A percentile compares a stretch with the other conserved stretches of the same genome.
Conservation (phyloP, 2,113 vertebrate genomes). For the Chauna torquata region DNA sequence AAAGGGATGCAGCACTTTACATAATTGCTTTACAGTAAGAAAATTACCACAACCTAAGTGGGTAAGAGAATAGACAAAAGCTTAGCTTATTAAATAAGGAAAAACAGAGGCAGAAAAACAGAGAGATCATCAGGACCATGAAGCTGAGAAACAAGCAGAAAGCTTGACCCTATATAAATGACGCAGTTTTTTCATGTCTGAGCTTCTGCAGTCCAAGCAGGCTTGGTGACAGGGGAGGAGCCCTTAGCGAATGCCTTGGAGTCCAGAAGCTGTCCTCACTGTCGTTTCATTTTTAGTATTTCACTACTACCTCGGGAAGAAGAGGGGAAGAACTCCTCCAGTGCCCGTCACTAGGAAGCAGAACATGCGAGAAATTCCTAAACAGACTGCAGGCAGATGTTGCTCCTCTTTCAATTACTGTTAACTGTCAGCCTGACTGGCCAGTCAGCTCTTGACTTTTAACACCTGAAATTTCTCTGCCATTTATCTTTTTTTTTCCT, state of each 20-base stretch:
- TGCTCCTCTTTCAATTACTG: not conserved
- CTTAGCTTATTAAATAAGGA: not conserved
- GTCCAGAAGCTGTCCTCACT: not conserved
- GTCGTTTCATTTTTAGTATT: not conserved
- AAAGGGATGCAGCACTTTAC: not conserved
- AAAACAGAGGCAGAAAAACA: not conserved
- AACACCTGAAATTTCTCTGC: not conserved
- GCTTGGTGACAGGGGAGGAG: not conserved
- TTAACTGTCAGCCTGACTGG: not conserved
- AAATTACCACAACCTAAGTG: not conserved
- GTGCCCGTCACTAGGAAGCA: not conserved
- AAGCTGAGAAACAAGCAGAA: not conserved
- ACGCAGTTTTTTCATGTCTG: not conserved
- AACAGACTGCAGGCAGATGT: not conserved
- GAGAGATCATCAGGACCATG: not conserved
- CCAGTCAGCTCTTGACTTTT: not conserved
- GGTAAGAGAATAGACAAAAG: not conserved
- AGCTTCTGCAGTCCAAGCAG: not conserved
- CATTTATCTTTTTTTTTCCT: not conserved
- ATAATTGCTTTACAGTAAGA: not conserved
- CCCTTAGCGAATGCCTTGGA: not conserved
- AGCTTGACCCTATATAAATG: not conserved
- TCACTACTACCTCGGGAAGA: fast-evolving
- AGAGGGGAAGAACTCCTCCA: not conserved
- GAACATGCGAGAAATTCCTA: not conserved